phyloP scores from a whole-genome alignment of 1,140 invertebrate genomes.

The Schlechtendalia chinensis region DNA sequence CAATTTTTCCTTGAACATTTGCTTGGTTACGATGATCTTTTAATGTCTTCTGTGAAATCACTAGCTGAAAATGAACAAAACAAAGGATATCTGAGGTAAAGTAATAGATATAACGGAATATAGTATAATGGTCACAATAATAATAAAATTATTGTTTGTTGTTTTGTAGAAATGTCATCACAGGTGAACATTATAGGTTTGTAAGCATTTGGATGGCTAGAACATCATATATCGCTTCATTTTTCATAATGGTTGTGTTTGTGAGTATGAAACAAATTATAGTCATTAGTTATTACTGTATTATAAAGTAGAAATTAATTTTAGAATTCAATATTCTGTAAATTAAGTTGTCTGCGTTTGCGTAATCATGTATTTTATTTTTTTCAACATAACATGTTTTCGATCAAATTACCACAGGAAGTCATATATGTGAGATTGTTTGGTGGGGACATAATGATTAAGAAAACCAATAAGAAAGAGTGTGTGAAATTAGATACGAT shows the following conservation, averaged over 20 bases:
- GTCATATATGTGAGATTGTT: constrained; percentile 46
- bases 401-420: constrained; percentile 41
- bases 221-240: constrained; percentile 87
- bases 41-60: constrained; percentile 94
- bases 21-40: constrained; percentile 92
- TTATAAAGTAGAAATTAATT: background rate
- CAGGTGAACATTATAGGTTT: constrained; percentile 98
- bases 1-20: constrained; percentile 88
- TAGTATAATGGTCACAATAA: background rate
- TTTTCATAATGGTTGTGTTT: constrained; percentile 97
- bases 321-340: constrained; percentile 34
- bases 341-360: constrained; percentile 37
- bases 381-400: constrained; percentile 29
- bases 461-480: constrained; percentile 49
- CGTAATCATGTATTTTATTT: constrained; percentile 15
- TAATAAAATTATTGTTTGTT: constrained; percentile 50
- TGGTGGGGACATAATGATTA: constrained; percentile 46
- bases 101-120: background rate
- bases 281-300: background rate
- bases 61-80: constrained; percentile 94
- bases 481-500: constrained; percentile 46
- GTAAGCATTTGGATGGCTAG: constrained; percentile 95
- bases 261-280: constrained; percentile 70
- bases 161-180: constrained; percentile 84
- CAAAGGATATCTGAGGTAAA: constrained; percentile 84